Evolutionary conservation across 2,797 vertebrate genomes (phyloP).

Genomic region (Microcaecilia unicolor): DNA sequence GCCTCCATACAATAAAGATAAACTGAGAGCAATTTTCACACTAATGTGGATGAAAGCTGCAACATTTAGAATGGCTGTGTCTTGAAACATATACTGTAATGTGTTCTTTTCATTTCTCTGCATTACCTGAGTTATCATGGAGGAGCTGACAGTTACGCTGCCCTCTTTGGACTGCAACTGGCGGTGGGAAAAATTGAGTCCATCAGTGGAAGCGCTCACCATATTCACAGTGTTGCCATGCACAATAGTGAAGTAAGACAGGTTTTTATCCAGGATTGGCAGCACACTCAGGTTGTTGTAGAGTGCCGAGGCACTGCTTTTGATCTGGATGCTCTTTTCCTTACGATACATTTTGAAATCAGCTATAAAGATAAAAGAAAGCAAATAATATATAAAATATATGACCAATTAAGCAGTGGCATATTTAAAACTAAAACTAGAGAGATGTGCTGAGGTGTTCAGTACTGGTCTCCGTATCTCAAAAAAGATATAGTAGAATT

Average conservation of each 20-base stretch:
- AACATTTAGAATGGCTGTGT: too few relatives aligned
- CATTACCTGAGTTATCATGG: conserved; percentile 86
- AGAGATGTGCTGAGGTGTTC: too few relatives aligned
- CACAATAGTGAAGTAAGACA: conserved; percentile 72
- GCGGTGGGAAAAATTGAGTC: conserved; percentile 71
- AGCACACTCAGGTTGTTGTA: conserved; percentile 87
- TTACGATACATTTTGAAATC: conserved; percentile 69
- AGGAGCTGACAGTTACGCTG: conserved; percentile 57
- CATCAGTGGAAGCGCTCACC: conserved; percentile 71
- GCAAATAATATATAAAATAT: too few relatives aligned
- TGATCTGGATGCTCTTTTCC: conserved; percentile 70
- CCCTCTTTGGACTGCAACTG: conserved; percentile 82
- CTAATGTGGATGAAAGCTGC: too few relatives aligned
- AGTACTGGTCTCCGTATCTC: too few relatives aligned
- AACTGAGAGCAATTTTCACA: too few relatives aligned
- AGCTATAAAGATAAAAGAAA: too few relatives aligned
- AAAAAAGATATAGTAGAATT: too few relatives aligned
- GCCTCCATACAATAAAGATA: too few relatives aligned
- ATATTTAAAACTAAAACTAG: too few relatives aligned
- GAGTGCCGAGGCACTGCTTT: conserved; percentile 74
- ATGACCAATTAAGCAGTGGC: too few relatives aligned
- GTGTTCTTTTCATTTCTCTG: too few relatives aligned
- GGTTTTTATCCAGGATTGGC: conserved; percentile 53
- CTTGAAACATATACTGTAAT: background rate
- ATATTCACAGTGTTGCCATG: conserved; percentile 77